Base-by-base conservation (phyloP, 2,888 invertebrate species). In the Thysanoteuthis rhombus region DNA sequence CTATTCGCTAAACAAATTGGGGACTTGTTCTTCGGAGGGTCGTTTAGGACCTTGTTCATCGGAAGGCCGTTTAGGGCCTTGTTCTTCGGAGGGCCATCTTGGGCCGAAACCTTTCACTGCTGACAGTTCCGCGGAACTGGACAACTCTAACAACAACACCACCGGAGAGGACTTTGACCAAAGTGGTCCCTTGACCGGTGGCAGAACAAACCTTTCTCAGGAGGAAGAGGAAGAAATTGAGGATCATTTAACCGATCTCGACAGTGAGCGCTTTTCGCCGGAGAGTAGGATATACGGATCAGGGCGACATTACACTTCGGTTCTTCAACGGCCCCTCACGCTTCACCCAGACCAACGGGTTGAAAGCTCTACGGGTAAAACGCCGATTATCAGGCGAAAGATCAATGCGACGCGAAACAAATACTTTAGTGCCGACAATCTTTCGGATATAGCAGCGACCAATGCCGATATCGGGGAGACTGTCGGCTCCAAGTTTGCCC, bases 371-470 rank as follows among this genome's bases (percentile, higher is more conserved):
- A 94, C 94, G 1, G 94, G 94, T 32, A 94, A 52, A 12, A 93
- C 94, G 32, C 93, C 93, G 28, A 92, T 90, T 89, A 94, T 94
- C 89, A 93, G 96, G 42, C 93, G 95, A 39, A 95, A 95, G 95
- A 96, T 96, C 42, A 75, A 95, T 22, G 95, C 95, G 19, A 95
- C 95, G n/a, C 94, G 96, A 89, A 94, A 96, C 58, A 94, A 94
- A 75, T 96, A 96, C 93, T 94, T 96, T 16, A 96, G 96, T 94
- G 95, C 95, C 89, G 95, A 96, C 93, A 96, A 95, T 94, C 93
- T 96, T n/a, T 93, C 94, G 32, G 91, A 94, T 39, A 93, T 42
- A 42, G 52, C 58, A 12, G 39, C 94, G 91, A 93, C 93, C 52
- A 94, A 93, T 1, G 93, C 95, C 39, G 95, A 95, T 39, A 95